Percentiles rank a stretch among this genome's conserved stretches.
These are phyloP conservation scores for Schizothorax lantsangensis DNA, from an alignment of 2,797 vertebrate genomes.

Conservation along the genomic window DNA sequence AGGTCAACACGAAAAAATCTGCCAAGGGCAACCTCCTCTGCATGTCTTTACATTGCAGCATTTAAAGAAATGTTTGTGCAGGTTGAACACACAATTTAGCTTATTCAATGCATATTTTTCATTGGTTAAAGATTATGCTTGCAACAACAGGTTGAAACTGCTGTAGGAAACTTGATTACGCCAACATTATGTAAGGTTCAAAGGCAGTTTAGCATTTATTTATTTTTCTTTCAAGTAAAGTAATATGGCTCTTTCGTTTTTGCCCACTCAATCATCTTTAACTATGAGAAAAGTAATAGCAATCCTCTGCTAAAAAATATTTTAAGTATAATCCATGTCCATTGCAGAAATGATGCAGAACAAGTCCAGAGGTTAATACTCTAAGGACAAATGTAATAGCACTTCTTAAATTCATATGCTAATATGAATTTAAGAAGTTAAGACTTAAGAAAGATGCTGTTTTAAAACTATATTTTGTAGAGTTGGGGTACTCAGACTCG, in stretches of 20 bases:
- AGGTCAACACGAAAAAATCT: conserved; percentile 44
- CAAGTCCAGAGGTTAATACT: background rate
- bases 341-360: background rate
- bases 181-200: background rate
- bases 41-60: conserved; percentile 26
- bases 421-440: background rate
- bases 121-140: conserved; percentile 26
- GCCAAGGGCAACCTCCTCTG: conserved; percentile 48
- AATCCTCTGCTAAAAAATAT: background rate
- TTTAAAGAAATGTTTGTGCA: conserved; percentile 26
- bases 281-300: background rate
- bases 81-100: background rate
- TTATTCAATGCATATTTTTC: conserved; percentile 45
- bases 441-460: background rate
- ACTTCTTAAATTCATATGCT: background rate
- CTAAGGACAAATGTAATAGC: background rate
- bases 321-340: background rate
- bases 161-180: background rate
- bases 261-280: background rate
- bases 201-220: background rate
- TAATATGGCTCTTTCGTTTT: background rate
- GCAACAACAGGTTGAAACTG: conserved; percentile 18
- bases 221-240: background rate
- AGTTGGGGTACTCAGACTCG: too few relatives aligned
- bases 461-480: too few relatives aligned